Base-by-base conservation (phyloP, 2,797 vertebrate species). In the Mus minutoides region DNA sequence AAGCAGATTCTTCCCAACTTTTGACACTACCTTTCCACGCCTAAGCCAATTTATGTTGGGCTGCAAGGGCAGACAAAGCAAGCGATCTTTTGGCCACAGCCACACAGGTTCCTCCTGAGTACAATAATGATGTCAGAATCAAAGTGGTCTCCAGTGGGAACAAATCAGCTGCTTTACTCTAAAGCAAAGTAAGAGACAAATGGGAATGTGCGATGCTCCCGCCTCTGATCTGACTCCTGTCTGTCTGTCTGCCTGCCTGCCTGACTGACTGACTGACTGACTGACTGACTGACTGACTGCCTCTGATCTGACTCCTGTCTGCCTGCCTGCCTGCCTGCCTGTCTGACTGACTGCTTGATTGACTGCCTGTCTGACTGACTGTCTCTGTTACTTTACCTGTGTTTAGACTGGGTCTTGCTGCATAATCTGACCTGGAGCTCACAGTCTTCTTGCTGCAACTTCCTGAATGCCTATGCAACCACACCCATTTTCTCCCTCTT, bases 281-380 rank as follows among this genome's bases (percentile, higher is more conserved):
- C 49, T 46, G 49, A 52, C 11, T 9, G 49, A 52, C 49, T 52
- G 49, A 52, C 49, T 10, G 11, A 12, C 10, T 56, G 22, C n/a
- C 0, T n/a, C n/a, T n/a, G n/a, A n/a, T n/a, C n/a, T n/a, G n/a
- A n/a, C n/a, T n/a, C n/a, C n/a, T n/a, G n/a, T n/a, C 9, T 4
- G 12, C 6, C 26, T 56, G 6, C 7, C 37, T 26, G 22, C 21
- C 62, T 31, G 62, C 1, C 62, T 34, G 29, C 5, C 62, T 16
- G 2, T 1, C 37, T 10, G 17, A 8, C 31, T 19, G 8, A 1
- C 31, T 16, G 2, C 4, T 26, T 40, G 22, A 2, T 9, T 12
- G 49, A 52, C 49, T 46, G 49, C 7, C 11, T 9, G 49, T 1
- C 49, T 52, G 49, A 52, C 49, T 10, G 11, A 22, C 10, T 56